A percentile compares a stretch with the other conserved stretches of the same genome.
These are phyloP conservation scores for Crotalus horridus DNA, from an alignment of 2,113 vertebrate species.

Conservation along the genomic window DNA sequence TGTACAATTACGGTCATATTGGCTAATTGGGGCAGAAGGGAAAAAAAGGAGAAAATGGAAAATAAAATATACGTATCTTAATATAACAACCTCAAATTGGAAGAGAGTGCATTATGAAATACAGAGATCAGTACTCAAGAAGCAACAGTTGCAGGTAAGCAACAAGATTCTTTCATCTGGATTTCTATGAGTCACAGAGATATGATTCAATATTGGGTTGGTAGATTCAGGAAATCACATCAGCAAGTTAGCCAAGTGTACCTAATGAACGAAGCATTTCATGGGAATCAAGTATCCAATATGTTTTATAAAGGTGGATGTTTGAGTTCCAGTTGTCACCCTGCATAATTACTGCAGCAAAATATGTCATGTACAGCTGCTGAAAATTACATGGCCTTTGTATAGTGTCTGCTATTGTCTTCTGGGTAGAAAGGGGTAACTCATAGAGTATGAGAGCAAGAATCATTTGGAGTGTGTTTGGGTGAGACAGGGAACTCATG, in stretches of 20 bases:
- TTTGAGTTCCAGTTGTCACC: background rate
- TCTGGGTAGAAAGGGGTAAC: background rate
- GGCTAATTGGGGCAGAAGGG: background rate
- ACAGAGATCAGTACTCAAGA: background rate
- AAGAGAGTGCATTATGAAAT: background rate
- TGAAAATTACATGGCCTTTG: background rate
- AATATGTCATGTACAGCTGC: background rate
- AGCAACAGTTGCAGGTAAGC: background rate
- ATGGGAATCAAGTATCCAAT: background rate
- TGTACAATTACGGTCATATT: background rate
- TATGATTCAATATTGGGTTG: background rate
- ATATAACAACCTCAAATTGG: background rate
- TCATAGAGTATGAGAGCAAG: background rate
- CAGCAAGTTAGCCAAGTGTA: background rate
- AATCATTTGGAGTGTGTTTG: background rate
- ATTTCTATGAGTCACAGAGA: background rate
- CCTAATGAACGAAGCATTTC: background rate
- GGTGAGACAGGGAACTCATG: background rate
- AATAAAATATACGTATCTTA: background rate
- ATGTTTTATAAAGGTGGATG: background rate
- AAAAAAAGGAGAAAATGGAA: background rate
- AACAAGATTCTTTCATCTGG: background rate
- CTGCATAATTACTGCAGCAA: background rate
- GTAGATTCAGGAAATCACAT: background rate
- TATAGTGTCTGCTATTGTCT: background rate